phyloP scores from a whole-genome alignment of 2,797 vertebrate genomes.

The Alectoris magna region DNA sequence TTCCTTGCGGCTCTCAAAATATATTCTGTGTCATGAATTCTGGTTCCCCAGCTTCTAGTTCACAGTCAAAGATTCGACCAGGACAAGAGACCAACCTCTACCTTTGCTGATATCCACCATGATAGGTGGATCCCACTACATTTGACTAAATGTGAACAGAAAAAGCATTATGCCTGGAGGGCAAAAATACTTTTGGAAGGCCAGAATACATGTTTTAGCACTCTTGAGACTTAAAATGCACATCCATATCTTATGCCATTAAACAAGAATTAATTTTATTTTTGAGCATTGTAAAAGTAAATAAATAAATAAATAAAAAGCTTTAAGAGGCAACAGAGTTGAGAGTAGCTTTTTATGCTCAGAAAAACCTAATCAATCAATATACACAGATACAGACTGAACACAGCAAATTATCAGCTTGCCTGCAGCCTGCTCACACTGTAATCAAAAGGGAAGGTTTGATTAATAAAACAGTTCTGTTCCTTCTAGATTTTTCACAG shows the following conservation, averaged over 20 bases:
- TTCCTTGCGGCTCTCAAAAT: not conserved
- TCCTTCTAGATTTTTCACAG: not conserved
- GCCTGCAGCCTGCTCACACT: not conserved
- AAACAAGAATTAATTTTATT: not conserved
- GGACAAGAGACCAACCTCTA: not conserved
- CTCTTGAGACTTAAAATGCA: not conserved
- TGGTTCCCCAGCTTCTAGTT: not conserved
- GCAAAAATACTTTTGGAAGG: not conserved
- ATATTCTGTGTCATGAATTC: not conserved
- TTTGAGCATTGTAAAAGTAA: not conserved
- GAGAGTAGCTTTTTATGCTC: not conserved
- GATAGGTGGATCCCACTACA: not conserved
- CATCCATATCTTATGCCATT: not conserved
- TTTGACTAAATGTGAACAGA: not conserved
- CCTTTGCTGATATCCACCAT: not conserved
- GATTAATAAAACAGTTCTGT: not conserved
- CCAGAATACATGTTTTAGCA: not conserved
- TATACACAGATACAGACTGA: not conserved
- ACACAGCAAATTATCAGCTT: not conserved
- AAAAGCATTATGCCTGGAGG: not conserved
- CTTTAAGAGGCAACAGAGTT: not conserved
- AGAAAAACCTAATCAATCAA: not conserved
- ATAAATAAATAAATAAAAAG: not conserved
- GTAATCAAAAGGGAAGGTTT: not conserved
- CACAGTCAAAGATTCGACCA: not conserved